Conservation (phyloP, 1,140 invertebrate species). For the Zaprionus taronus region DNA sequence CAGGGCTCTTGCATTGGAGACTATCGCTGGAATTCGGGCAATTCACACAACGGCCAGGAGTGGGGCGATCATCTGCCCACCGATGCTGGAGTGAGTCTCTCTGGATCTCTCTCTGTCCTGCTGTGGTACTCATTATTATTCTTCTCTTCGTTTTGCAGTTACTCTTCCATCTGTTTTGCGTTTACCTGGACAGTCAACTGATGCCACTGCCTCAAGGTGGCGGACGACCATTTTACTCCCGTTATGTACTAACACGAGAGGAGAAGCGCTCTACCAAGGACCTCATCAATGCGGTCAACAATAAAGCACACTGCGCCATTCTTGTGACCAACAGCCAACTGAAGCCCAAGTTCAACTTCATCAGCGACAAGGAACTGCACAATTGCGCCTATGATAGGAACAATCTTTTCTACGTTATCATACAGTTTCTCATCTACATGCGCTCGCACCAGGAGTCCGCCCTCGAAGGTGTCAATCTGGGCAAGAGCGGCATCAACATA, state of each 20-base stretch:
- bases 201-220: conserved; percentile 91
- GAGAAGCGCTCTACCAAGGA: conserved; percentile 85
- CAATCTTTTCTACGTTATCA: conserved; percentile 92
- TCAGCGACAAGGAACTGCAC: conserved; percentile 83
- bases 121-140: not conserved
- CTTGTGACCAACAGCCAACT: conserved; percentile 66
- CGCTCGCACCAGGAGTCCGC: conserved; percentile 91
- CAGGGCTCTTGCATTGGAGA: conserved; percentile 92
- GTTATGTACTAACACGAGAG: conserved; percentile 78
- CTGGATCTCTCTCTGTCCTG: not conserved
- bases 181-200: conserved; percentile 92
- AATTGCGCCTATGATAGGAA: conserved; percentile 89
- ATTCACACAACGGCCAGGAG: conserved; percentile 89
- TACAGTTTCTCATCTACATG: conserved; percentile 91
- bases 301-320: conserved; percentile 81
- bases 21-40: conserved; percentile 92
- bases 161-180: conserved; percentile 92
- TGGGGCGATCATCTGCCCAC: conserved; percentile 93
- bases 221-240: conserved; percentile 90
- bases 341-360: conserved; percentile 84
- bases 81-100: conserved; percentile 90
- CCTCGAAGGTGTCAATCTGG: conserved; percentile 91
- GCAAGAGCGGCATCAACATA: conserved; percentile 91
- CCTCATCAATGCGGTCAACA: conserved; percentile 72
- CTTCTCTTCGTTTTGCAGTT: conserved; percentile 85